phyloP scores from a whole-genome alignment of 2,113 vertebrate genomes.

The Lipotes vexillifer region DNA sequence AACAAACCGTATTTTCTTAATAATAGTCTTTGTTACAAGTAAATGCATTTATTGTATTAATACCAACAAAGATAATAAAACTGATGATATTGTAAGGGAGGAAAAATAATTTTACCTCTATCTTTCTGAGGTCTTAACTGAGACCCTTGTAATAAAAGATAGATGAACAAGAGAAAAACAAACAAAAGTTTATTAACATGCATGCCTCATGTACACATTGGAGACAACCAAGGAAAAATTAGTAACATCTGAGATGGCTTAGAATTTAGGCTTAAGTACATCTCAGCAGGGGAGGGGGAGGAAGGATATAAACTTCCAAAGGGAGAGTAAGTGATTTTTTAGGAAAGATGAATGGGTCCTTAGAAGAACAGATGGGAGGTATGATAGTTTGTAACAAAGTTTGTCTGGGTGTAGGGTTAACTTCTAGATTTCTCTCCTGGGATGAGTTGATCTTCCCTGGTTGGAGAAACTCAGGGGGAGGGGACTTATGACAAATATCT shows the following conservation, averaged over 20 bases:
- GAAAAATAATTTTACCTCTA: neutral
- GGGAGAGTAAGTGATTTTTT: neutral
- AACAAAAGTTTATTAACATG: neutral
- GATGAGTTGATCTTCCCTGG: neutral
- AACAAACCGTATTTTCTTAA: neutral
- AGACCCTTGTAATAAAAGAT: neutral
- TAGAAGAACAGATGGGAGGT: neutral
- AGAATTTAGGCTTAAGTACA: neutral
- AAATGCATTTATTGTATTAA: neutral
- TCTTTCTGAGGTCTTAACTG: neutral
- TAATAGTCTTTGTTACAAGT: neutral
- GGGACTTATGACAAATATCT: neutral
- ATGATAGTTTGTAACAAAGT: neutral
- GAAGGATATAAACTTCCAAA: neutral
- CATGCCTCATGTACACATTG: neutral
- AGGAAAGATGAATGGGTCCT: neutral
- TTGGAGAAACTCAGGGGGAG: neutral
- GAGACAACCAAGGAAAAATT: neutral
- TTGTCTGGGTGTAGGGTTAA: neutral
- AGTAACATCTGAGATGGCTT: neutral
- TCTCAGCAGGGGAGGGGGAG: neutral
- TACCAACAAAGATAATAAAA: neutral
- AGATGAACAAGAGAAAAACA: neutral
- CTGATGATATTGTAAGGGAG: neutral
- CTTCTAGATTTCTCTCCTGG: neutral